Evolutionary conservation across 2,113 vertebrate genomes (phyloP).

Genomic region (Equus przewalskii): DNA sequence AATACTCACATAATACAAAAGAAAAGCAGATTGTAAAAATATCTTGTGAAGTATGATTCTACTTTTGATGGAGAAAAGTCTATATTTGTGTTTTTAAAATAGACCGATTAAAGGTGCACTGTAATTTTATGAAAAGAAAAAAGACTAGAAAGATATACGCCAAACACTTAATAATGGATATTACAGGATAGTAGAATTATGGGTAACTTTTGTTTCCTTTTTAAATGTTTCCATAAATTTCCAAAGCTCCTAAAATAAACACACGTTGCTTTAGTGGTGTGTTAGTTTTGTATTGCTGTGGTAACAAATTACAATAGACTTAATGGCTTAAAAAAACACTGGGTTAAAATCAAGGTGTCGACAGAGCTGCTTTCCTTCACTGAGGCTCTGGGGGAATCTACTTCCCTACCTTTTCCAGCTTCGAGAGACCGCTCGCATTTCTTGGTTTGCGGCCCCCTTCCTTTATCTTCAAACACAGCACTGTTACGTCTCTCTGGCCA

Average conservation of each 20-base stretch:
- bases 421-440: not conserved
- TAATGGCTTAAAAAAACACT: not conserved
- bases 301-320: not conserved
- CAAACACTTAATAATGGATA: not conserved
- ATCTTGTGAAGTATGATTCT: not conserved
- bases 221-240: constrained; percentile 29
- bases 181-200: not conserved
- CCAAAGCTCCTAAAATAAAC: not conserved
- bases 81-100: not conserved
- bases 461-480: not conserved
- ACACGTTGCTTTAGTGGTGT: not conserved
- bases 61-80: not conserved
- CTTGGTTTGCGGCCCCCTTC: not conserved
- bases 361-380: not conserved
- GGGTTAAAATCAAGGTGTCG: not conserved
- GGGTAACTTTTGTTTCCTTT: constrained; percentile 46
- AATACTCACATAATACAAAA: not conserved
- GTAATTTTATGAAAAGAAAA: constrained; percentile 50
- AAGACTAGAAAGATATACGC: not conserved
- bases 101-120: not conserved
- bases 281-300: not conserved
- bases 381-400: not conserved
- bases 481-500: not conserved
- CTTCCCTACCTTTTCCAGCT: not conserved
- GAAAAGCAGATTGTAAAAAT: constrained; percentile 40